These are phyloP conservation scores for Benthosema pterotum DNA, from an alignment of 2,797 vertebrate genomes.

Conservation along the genomic window DNA sequence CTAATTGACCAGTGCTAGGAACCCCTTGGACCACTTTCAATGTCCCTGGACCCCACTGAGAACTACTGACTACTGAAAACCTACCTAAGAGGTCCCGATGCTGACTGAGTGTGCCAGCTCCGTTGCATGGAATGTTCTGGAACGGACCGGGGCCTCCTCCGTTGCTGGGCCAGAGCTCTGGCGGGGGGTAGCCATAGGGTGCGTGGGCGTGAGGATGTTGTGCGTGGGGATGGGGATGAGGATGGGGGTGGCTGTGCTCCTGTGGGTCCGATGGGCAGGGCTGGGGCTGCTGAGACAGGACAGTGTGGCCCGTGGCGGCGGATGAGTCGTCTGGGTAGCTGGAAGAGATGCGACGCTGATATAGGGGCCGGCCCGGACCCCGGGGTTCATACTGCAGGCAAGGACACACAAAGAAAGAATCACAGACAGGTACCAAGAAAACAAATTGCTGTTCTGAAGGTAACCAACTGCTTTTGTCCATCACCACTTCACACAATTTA, in stretches of 20 bases:
- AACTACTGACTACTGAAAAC: conserved; percentile 27
- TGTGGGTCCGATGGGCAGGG: conserved; percentile 81
- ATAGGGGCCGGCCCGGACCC: conserved; percentile 98
- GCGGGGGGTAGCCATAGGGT: conserved; percentile 87
- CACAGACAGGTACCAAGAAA: not conserved
- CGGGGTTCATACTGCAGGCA: conserved; percentile 94
- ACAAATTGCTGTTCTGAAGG: too few species aligned
- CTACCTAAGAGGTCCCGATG: conserved; percentile 91
- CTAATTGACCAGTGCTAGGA: too few species aligned
- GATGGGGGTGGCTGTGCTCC: conserved; percentile 83
- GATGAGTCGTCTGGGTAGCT: conserved; percentile 90
- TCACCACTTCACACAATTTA: not conserved
- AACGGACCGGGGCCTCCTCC: conserved; percentile 86
- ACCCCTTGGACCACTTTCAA: too few species aligned
- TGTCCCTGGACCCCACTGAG: too few species aligned
- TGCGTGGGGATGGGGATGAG: conserved; percentile 59
- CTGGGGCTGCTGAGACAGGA: conserved; percentile 83
- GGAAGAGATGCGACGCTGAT: conserved; percentile 98
- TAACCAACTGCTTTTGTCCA: too few species aligned
- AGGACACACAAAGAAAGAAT: not conserved
- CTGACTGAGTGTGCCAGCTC: conserved; percentile 86
- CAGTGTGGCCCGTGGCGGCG: conserved; percentile 87
- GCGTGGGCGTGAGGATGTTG: conserved; percentile 77
- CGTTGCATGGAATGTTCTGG: conserved; percentile 99
- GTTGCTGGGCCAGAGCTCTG: conserved; percentile 92